These are phyloP conservation scores for Numenius phaeopus DNA, from an alignment of 2,797 vertebrate species.

Conservation along the genomic window DNA sequence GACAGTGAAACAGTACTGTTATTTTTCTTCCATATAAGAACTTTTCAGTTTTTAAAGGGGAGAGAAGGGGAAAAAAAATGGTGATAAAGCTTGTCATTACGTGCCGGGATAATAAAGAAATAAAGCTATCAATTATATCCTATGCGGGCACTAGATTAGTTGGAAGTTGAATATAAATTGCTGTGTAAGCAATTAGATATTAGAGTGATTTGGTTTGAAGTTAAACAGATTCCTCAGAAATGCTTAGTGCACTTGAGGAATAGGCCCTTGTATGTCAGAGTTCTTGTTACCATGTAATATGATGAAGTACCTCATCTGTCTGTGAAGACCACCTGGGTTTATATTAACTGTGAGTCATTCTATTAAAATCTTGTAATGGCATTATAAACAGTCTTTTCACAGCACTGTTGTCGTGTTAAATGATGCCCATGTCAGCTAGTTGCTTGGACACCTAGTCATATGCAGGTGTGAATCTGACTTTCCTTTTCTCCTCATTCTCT, in stretches of 20 bases:
- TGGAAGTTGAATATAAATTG: conserved; percentile 1
- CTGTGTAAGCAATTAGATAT: not conserved
- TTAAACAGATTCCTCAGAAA: conserved; percentile 8
- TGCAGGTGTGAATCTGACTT: not conserved
- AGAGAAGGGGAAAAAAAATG: not conserved
- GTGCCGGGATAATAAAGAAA: not conserved
- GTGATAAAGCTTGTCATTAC: not conserved
- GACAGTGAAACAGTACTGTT: not conserved
- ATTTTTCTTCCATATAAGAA: not conserved
- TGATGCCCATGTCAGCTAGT: not conserved
- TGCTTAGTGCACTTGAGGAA: not conserved
- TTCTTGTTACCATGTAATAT: not conserved
- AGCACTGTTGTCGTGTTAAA: not conserved
- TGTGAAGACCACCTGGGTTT: not conserved
- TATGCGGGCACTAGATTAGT: not conserved
- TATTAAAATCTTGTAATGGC: conserved; percentile 10
- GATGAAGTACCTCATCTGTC: not conserved
- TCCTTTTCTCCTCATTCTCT: not conserved
- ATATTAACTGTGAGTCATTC: not conserved
- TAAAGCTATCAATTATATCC: not conserved
- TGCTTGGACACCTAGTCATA: not conserved
- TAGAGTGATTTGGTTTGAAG: not conserved
- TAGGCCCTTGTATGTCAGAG: not conserved
- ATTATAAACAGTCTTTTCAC: conserved; percentile 4
- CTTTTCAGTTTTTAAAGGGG: not conserved